Evolutionary conservation across 2,797 vertebrate species (phyloP).

Genomic region (Sylvilagus floridanus): DNA sequence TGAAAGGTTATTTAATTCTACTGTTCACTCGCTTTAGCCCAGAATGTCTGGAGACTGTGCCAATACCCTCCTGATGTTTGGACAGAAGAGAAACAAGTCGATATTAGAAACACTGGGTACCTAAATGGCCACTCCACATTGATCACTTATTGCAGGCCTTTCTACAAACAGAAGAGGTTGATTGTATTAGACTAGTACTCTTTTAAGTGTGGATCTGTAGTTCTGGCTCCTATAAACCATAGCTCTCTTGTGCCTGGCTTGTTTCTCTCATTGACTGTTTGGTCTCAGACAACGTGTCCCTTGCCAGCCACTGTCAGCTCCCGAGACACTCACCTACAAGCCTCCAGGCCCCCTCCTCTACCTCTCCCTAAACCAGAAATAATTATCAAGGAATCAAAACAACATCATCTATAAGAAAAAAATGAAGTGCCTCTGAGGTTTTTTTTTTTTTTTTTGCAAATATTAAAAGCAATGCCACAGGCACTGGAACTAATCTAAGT

Average conservation of each 20-base stretch:
- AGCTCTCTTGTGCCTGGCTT: background rate
- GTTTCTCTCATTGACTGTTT: background rate
- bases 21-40: background rate
- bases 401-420: background rate
- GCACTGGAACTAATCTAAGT: conserved; percentile 3
- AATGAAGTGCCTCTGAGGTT: background rate
- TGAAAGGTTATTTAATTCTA: background rate
- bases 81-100: background rate
- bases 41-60: background rate
- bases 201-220: background rate
- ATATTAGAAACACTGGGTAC: background rate
- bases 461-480: conserved; percentile 27
- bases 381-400: conserved; percentile 40
- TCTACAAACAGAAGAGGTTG: background rate
- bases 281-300: fast-evolving
- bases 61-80: background rate
- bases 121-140: background rate
- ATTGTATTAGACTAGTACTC: background rate
- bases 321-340: background rate
- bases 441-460: background rate
- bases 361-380: background rate
- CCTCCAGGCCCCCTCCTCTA: background rate
- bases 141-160: background rate
- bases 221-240: background rate
- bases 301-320: background rate